Base-by-base conservation (phyloP, 2,797 vertebrate species). In the Mastacembelus armatus region DNA sequence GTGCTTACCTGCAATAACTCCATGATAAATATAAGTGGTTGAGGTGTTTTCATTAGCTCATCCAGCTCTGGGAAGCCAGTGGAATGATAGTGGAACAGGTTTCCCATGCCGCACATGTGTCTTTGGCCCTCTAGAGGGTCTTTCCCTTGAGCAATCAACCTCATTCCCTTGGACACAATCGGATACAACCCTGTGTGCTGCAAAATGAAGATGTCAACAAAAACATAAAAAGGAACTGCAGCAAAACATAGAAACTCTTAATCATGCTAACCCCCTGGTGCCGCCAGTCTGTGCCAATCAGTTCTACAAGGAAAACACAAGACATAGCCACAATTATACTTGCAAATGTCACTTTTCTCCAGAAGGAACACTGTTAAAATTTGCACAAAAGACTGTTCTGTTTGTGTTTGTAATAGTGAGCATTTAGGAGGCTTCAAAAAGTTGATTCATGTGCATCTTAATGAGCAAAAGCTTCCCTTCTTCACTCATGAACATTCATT, bases 181-280 rank as follows among this genome's bases (percentile, higher is more conserved):
- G 96, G 93, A 1, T 97, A 97, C 91, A 97, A 86, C 12, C 95
- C 96, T 0, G 95, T 96, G 85, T 97, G 96, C 96, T 97, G 90
- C 38, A 68, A 66, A 74, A 82, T 64, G 22, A 68, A 49, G 8
- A 66, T 48, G 78, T 75, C 54, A 61, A 80, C 26, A 80, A 57
- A 61, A 69, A 38, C 60, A 49, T 44, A 38, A 71, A 62, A 61
- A 24, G 16, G 10, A 35, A 67, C 55, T 50, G 15, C 32, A 54
- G 69, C n/a, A 57, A 71, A 50, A 72, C 61, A 60, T 10, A 36
- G 29, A 56, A 30, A 27, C 60, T 63, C 38, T 64, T 72, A 54
- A 76, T 80, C 78, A 76, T 36, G 49, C 19, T 55, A 70, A 50
- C 62, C 33, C 70, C 49, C 66, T 15, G 43, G 49, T 72, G 66